Conservation (phyloP, 2,888 invertebrate species). For the Argynnis bischoffii region DNA sequence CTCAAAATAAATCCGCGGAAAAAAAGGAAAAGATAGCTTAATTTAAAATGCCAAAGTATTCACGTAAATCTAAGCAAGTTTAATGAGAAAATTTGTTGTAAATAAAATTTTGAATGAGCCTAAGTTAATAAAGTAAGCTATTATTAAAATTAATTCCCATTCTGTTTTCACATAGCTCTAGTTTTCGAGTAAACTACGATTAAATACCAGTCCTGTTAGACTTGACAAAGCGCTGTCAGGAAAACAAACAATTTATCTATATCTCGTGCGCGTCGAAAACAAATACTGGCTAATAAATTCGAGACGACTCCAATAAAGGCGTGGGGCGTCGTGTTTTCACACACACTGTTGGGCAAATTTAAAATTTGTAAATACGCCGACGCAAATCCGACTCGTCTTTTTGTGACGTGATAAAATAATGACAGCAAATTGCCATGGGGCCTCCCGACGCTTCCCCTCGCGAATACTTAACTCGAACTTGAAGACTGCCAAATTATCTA, state of each 20-base stretch:
- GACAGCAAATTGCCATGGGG: constrained; percentile 55
- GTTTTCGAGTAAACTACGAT: neutral
- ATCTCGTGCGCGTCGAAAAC: constrained; percentile 67
- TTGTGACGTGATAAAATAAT: constrained; percentile 60
- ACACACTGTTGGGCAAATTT: constrained; percentile 58
- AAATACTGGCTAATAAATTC: constrained; percentile 63
- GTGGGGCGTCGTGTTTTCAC: constrained; percentile 61
- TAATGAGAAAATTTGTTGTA: no score
- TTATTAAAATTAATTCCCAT: no score
- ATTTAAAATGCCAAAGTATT: no score
- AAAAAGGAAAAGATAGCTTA: no score
- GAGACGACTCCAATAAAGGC: constrained; percentile 61
- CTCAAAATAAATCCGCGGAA: no score
- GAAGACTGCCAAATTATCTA: constrained; percentile 35
- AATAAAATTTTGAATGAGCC: no score
- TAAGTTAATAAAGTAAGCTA: no score
- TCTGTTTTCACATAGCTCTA: neutral
- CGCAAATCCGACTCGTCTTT: constrained; percentile 61
- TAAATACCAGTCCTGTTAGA: constrained; percentile 8
- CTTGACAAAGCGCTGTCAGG: constrained; percentile 27
- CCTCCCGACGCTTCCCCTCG: constrained; percentile 43
- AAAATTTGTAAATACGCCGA: constrained; percentile 64
- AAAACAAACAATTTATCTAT: constrained; percentile 75
- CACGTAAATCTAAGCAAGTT: no score
- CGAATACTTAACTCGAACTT: constrained; percentile 38